Percentiles rank a stretch among this genome's conserved stretches.
Evolutionary conservation across 1,140 invertebrate genomes (phyloP).

Genomic region (Tigriopus japonicus): DNA sequence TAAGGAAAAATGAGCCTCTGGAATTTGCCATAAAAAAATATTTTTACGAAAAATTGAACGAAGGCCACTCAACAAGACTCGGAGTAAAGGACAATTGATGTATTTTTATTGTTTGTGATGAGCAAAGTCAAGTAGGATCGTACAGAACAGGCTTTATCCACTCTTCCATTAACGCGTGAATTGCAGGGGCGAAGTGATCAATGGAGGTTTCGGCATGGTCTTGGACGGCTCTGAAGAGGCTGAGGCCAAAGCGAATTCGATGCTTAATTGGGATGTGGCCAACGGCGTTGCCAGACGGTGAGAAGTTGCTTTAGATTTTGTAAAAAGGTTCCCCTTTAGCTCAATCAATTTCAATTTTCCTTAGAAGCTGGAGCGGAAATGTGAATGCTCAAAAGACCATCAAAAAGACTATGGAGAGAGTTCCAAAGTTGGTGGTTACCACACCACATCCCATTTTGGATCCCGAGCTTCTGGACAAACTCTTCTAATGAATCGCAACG

Average conservation of each 20-base stretch:
- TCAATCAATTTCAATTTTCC: not conserved
- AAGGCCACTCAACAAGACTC: no score
- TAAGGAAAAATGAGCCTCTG: conserved; percentile 19
- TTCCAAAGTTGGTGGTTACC: conserved; percentile 32
- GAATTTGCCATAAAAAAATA: no score
- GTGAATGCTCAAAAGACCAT: conserved; percentile 33
- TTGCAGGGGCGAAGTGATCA: conserved; percentile 43
- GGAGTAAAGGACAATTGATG: no score
- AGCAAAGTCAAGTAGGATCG: no score
- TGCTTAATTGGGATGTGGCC: conserved; percentile 45
- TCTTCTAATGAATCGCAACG: not conserved
- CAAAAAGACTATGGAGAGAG: conserved; percentile 29
- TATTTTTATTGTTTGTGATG: no score
- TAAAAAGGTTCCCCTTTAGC: not conserved
- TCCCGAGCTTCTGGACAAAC: not conserved
- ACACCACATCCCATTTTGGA: conserved; percentile 26
- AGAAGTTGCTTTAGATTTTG: not conserved
- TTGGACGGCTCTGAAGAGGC: conserved; percentile 40
- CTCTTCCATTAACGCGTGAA: not conserved
- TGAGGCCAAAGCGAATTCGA: conserved; percentile 26
- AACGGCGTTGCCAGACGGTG: conserved; percentile 37
- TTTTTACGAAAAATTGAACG: no score
- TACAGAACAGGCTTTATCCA: no score
- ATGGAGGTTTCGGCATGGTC: conserved; percentile 46
- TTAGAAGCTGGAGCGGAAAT: conserved; percentile 30